phyloP scores from a whole-genome alignment of 2,797 vertebrate species.

The Hydrolagus colliei region DNA sequence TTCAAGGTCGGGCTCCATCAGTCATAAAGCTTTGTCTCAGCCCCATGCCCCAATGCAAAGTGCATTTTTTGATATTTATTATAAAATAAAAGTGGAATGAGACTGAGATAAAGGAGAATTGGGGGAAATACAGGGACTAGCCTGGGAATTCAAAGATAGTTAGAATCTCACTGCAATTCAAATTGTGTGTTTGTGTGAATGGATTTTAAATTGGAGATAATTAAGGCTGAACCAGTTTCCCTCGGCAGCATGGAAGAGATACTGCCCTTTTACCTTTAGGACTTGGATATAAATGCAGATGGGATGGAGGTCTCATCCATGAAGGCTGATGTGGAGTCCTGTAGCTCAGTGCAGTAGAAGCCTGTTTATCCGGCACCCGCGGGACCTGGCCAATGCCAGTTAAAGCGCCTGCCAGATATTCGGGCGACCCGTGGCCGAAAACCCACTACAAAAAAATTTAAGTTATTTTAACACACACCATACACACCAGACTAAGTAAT shows the following conservation, averaged over 20 bases:
- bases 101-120: background rate
- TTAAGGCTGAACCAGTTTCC: conserved; percentile 2
- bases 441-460: too few species aligned
- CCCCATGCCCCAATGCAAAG: background rate
- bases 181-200: background rate
- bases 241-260: background rate
- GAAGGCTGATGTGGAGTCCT: background rate
- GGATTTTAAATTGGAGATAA: background rate
- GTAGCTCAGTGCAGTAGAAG: too few species aligned
- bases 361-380: too few species aligned
- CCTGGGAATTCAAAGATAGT: background rate
- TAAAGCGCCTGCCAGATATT: too few species aligned
- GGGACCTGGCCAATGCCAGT: too few species aligned
- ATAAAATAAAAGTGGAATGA: background rate
- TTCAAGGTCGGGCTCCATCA: background rate
- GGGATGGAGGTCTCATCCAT: conserved; percentile 1
- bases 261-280: conserved; percentile 21
- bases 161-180: background rate
- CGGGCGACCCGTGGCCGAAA: too few species aligned
- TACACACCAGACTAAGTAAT: too few species aligned
- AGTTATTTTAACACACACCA: too few species aligned
- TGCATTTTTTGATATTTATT: background rate
- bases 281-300: conserved; percentile 9
- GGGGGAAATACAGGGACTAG: background rate
- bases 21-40: background rate